Evolutionary conservation across 2,113 vertebrate species (phyloP).

Genomic region (Pachypanchax playfairii): DNA sequence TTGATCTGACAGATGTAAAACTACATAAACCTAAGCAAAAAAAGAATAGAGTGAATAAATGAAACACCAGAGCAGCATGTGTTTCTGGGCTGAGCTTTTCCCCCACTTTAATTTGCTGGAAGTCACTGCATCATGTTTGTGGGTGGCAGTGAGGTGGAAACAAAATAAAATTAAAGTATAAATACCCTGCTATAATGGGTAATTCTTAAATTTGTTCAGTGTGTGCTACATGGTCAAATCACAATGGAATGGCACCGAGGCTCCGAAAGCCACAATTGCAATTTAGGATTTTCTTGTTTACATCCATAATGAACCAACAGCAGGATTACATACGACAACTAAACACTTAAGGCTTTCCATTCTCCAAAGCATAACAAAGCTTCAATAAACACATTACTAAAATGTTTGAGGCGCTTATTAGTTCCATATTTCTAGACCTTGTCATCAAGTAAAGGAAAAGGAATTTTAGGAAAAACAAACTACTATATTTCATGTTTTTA

Average conservation of each 20-base stretch:
- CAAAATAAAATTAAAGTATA: conserved; percentile 75
- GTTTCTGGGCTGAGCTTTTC: conserved; percentile 31
- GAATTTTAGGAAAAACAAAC: conserved; percentile 2
- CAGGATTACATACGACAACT: conserved; percentile 54
- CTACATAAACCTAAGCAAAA: conserved; percentile 40
- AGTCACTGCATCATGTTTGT: conserved; percentile 68
- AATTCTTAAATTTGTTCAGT: conserved; percentile 76
- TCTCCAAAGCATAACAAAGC: conserved; percentile 46
- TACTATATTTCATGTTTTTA: too few relatives aligned
- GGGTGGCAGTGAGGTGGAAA: conserved; percentile 58
- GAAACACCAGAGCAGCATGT: conserved; percentile 43
- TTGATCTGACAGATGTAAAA: conserved; percentile 47
- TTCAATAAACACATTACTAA: conserved; percentile 40
- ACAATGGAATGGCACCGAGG: conserved; percentile 64
- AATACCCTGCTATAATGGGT: conserved; percentile 55
- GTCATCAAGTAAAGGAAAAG: conserved; percentile 11
- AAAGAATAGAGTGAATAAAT: conserved; percentile 42
- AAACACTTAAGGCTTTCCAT: conserved; percentile 49
- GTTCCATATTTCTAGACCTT: conserved; percentile 16
- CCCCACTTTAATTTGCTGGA: conserved; percentile 55
- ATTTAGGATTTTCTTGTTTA: conserved; percentile 71
- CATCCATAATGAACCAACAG: conserved; percentile 57
- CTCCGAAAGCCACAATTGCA: conserved; percentile 59
- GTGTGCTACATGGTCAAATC: conserved; percentile 67
- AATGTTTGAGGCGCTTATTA: conserved; percentile 30